Conservation (phyloP, 2,113 vertebrate genomes). For the Platycercus adscitus region DNA sequence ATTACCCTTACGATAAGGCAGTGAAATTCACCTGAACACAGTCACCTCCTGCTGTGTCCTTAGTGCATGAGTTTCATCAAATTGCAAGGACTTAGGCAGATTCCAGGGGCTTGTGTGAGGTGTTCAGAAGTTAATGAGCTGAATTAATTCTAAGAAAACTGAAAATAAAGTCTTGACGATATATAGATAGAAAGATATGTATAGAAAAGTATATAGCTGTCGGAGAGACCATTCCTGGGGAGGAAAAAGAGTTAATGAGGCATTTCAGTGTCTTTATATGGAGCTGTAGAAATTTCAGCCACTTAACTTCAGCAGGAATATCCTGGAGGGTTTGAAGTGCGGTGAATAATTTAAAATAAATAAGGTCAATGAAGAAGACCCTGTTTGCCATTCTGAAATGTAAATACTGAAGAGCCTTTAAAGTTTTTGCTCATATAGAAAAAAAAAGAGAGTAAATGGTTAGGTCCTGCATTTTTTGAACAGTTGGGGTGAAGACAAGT, state of each 20-base stretch:
- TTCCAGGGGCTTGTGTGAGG: slow-evolving; percentile 17
- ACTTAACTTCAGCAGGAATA: slow-evolving; percentile 12
- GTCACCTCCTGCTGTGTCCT: background rate
- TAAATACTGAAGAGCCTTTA: slow-evolving; percentile 27
- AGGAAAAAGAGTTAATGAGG: slow-evolving; percentile 56
- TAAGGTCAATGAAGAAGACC: slow-evolving; percentile 33
- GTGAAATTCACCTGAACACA: background rate
- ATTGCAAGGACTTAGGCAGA: background rate
- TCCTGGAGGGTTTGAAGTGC: slow-evolving; percentile 14
- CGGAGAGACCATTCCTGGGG: slow-evolving; percentile 7
- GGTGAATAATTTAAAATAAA: slow-evolving; percentile 52
- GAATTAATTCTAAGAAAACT: slow-evolving; percentile 52
- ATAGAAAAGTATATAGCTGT: background rate
- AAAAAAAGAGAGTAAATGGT: background rate
- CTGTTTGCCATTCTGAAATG: slow-evolving; percentile 11
- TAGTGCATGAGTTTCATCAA: background rate
- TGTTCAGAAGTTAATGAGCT: slow-evolving; percentile 58
- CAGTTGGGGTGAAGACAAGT: background rate
- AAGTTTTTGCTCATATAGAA: background rate
- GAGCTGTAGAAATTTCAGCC: slow-evolving; percentile 41
- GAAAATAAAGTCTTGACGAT: slow-evolving; percentile 39
- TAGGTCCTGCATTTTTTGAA: background rate
- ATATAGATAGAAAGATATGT: background rate
- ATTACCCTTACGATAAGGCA: background rate
- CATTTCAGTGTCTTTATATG: slow-evolving; percentile 48